These are phyloP conservation scores for Sicus ferrugineus DNA, from an alignment of 2,888 invertebrate species.

Conservation along the genomic window DNA sequence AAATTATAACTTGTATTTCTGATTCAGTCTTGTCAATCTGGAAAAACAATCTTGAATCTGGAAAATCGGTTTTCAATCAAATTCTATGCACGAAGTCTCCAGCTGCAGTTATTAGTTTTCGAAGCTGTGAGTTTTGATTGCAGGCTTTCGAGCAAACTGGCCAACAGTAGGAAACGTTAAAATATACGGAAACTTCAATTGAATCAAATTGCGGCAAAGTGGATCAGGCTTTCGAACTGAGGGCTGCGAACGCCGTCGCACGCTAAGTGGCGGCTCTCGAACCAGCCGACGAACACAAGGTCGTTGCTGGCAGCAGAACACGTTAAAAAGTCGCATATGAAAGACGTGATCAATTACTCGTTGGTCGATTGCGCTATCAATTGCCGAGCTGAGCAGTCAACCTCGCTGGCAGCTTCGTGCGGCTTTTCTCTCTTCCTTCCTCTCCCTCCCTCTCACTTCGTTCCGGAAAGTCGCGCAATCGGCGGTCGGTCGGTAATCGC, in stretches of 20 bases:
- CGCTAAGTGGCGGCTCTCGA: neutral
- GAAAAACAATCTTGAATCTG: too few relatives aligned
- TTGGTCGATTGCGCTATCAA: neutral
- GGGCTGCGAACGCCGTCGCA: neutral
- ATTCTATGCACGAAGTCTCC: too few relatives aligned
- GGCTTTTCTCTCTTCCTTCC: neutral
- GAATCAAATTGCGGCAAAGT: neutral
- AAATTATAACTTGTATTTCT: too few relatives aligned
- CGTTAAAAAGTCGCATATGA: constrained; percentile 4
- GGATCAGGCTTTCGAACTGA: neutral
- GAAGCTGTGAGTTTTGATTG: too few relatives aligned
- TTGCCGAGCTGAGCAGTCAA: neutral
- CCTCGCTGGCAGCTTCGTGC: neutral
- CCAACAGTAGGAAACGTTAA: neutral
- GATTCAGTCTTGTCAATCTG: too few relatives aligned
- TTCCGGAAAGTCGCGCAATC: neutral
- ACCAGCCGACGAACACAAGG: constrained; percentile 21
- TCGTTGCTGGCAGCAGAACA: constrained; percentile 18
- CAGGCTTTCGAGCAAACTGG: neutral
- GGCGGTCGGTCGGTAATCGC: neutral
- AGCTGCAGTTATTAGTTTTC: too few relatives aligned
- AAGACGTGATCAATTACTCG: constrained; percentile 23
- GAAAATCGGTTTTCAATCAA: too few relatives aligned
- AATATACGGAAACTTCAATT: too few relatives aligned
- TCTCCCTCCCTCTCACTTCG: neutral